Evolutionary conservation across 2,888 invertebrate species (phyloP), one percentile per base, ranked within the genome.

Genomic region (Nesidiocoris tenuis): DNA sequence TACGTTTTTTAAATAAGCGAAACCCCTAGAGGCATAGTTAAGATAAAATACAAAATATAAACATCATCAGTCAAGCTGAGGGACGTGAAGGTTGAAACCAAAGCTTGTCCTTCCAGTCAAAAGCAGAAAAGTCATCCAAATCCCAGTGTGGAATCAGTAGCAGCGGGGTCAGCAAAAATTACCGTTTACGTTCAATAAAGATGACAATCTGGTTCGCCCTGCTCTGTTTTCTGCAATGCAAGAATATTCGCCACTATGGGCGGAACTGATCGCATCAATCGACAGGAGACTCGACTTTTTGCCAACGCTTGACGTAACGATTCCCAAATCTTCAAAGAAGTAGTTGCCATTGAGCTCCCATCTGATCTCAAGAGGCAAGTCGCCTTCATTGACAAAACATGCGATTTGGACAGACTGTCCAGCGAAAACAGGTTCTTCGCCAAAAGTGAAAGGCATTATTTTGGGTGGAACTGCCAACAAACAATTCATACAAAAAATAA

Each of bases 331-430:
- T 22, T 80, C 71, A 1, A 75, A 25, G n/a, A 70, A 81, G 79
- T 70, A 79, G 59, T 82, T 82, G 64, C 85, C 87, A 80, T 92
- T 91, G 79, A 92, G 88, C 63, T 86, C 88, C 93, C 93, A 94
- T 67, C 87, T 86, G 77, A 94, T 90, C 79, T 88, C 87, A 76
- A 94, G 85, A 12, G 94, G 94, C 78, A 90, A 84, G 83, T 94
- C 94, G 54, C 94, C 93, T 83, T 91, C 90, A 80, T 87, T 88
- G 21, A 90, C 90, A 56, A 89, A 87, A 83, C 93, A 93, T 72
- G 88, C 88, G 1, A 91, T 87, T 75, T 91, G 91, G 56, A 90
- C 90, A 79, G 90, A 87, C 79, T 93, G 92, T 3, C 92, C 93
- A 76, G 91, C 90, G 82, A 92, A 91, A 64, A 91, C 88, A 75